Conservation (phyloP, 2,113 vertebrate genomes). For the Eulemur macaco region DNA sequence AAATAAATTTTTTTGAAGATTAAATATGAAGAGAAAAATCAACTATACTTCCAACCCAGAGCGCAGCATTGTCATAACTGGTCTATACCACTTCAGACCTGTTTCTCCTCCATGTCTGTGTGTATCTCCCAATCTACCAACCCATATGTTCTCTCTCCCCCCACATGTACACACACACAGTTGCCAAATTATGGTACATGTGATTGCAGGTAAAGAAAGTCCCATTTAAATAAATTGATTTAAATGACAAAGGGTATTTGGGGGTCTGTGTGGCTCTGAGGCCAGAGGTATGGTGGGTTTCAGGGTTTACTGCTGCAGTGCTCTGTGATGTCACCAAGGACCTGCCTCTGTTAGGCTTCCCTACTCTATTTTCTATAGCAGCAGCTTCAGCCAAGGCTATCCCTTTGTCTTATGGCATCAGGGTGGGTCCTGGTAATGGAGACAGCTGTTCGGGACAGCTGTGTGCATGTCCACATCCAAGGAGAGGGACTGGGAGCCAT, state of each 20-base stretch:
- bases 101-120: rapidly evolving
- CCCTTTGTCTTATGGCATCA: not conserved
- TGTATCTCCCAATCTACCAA: not conserved
- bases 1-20: not conserved
- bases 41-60: not conserved
- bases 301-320: no score
- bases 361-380: not conserved
- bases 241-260: not conserved
- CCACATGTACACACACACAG: no score
- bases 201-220: not conserved
- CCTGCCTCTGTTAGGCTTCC: not conserved
- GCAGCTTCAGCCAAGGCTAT: not conserved
- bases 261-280: not conserved
- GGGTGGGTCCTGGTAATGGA: not conserved
- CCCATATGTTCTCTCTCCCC: no score
- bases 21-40: not conserved
- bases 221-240: not conserved
- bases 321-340: not conserved
- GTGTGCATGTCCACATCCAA: not conserved
- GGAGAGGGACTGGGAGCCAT: not conserved
- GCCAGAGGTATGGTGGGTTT: not conserved
- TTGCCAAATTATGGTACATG: not conserved
- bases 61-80: not conserved
- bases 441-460: not conserved
- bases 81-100: not conserved